These are phyloP conservation scores for Teleiodes luculella DNA, from an alignment of 2,888 invertebrate genomes.

Conservation along the genomic window DNA sequence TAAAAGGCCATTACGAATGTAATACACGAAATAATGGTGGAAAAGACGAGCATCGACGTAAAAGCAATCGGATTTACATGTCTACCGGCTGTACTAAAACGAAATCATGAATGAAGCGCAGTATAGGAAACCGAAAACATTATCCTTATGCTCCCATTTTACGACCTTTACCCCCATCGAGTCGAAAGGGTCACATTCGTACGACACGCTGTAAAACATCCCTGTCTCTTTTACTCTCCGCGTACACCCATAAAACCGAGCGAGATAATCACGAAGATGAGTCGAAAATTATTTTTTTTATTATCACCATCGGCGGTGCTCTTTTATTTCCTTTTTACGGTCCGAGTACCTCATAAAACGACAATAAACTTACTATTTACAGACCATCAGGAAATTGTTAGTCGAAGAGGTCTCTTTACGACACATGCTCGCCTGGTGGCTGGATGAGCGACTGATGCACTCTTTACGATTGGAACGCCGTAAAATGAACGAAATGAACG, in stretches of 20 bases:
- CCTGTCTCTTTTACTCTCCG: conserved; percentile 56
- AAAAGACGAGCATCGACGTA: conserved; percentile 59
- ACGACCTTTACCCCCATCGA: conserved; percentile 78
- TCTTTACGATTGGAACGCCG: conserved; percentile 73
- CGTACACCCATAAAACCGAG: conserved; percentile 57
- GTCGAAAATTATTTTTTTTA: conserved; percentile 79
- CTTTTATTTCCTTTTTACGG: conserved; percentile 80
- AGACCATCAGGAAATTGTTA: conserved; percentile 80
- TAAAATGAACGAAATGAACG: conserved; percentile 59
- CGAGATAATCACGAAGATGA: conserved; percentile 76
- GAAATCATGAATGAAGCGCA: conserved; percentile 78
- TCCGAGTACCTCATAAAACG: conserved; percentile 80
- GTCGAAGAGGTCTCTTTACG: conserved; percentile 79
- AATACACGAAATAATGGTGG: conserved; percentile 64
- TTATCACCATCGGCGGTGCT: conserved; percentile 80
- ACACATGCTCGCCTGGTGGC: conserved; percentile 71
- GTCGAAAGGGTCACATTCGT: conserved; percentile 73
- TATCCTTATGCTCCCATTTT: conserved; percentile 79
- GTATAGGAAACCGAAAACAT: conserved; percentile 77
- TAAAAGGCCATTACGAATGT: conserved; percentile 61
- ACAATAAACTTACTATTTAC: conserved; percentile 80
- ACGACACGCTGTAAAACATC: conserved; percentile 66
- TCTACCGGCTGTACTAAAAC: conserved; percentile 74
- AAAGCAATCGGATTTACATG: conserved; percentile 76
- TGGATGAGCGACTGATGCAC: conserved; percentile 54